phyloP scores from a whole-genome alignment of 2,797 vertebrate species.

The Gila robusta region DNA sequence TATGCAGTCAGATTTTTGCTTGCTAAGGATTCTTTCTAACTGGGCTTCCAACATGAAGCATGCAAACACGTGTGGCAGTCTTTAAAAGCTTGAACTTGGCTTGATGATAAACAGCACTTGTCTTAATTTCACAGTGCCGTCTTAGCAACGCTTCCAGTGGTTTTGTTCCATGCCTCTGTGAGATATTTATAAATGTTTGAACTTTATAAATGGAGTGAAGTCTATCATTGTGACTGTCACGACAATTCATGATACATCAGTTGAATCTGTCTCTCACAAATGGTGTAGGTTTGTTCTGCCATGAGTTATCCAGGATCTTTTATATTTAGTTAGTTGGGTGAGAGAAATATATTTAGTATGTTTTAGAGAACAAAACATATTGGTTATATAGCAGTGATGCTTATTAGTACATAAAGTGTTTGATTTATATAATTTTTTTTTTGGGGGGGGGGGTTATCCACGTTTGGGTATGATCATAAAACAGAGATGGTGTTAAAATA shows the following conservation, averaged over 20 bases:
- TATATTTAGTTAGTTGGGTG: slow-evolving; percentile 7
- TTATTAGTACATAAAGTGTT: neutral
- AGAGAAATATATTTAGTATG: no score
- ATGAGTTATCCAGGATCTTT: neutral
- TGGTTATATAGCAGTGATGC: neutral
- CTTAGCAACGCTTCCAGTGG: slow-evolving; percentile 26
- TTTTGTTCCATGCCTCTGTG: slow-evolving; percentile 24
- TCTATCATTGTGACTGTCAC: slow-evolving; percentile 34
- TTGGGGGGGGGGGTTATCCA: neutral
- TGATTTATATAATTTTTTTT: neutral
- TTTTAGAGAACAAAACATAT: neutral
- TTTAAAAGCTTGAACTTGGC: slow-evolving; percentile 9
- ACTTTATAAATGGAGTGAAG: slow-evolving; percentile 16
- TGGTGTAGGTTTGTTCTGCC: slow-evolving; percentile 9
- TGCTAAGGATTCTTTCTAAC: neutral
- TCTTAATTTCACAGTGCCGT: neutral
- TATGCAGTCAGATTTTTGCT: slow-evolving; percentile 12
- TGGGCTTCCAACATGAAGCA: slow-evolving; percentile 18
- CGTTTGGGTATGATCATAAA: neutral
- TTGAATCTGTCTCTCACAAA: slow-evolving; percentile 1
- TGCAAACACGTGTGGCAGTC: slow-evolving; percentile 18
- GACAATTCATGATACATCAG: slow-evolving; percentile 9
- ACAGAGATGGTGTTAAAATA: neutral
- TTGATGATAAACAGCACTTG: slow-evolving; percentile 12
- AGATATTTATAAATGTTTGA: slow-evolving; percentile 43